phyloP scores from a whole-genome alignment of 2,113 vertebrate species.

The Suncus etruscus region DNA sequence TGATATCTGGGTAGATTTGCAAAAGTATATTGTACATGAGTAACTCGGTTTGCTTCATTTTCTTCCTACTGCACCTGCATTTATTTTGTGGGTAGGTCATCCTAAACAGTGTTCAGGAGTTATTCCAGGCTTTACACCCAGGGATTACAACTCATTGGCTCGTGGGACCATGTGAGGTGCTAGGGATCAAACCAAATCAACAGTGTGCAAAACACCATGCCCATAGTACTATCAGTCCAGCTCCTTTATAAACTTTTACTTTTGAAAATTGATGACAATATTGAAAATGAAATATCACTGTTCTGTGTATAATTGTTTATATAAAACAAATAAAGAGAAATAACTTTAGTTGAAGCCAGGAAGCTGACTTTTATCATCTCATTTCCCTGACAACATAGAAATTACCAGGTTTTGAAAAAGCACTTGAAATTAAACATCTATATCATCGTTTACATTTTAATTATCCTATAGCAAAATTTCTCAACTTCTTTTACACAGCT shows the following conservation, averaged over 20 bases:
- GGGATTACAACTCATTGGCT: too few relatives aligned
- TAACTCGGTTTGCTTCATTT: background rate
- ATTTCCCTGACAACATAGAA: conserved; percentile 6
- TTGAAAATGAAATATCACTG: background rate
- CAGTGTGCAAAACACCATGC: too few relatives aligned
- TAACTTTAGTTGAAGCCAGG: background rate
- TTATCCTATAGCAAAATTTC: background rate
- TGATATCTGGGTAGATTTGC: background rate
- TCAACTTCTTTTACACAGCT: background rate
- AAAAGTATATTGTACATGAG: background rate
- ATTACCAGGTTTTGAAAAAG: background rate
- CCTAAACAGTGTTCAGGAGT: too few relatives aligned
- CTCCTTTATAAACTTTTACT: background rate
- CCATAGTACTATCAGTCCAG: too few relatives aligned
- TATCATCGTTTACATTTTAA: background rate
- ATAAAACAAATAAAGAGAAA: conserved; percentile 23
- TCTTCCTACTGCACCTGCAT: background rate
- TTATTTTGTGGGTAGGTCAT: too few relatives aligned
- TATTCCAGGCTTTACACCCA: too few relatives aligned
- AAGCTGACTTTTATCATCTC: background rate
- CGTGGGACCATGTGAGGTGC: too few relatives aligned
- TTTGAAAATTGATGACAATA: background rate
- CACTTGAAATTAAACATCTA: background rate
- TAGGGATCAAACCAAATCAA: too few relatives aligned
- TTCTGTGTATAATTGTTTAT: background rate